Base-by-base conservation (phyloP, 92 coral and sea anemone species). In the Parazoanthus swiftii region DNA sequence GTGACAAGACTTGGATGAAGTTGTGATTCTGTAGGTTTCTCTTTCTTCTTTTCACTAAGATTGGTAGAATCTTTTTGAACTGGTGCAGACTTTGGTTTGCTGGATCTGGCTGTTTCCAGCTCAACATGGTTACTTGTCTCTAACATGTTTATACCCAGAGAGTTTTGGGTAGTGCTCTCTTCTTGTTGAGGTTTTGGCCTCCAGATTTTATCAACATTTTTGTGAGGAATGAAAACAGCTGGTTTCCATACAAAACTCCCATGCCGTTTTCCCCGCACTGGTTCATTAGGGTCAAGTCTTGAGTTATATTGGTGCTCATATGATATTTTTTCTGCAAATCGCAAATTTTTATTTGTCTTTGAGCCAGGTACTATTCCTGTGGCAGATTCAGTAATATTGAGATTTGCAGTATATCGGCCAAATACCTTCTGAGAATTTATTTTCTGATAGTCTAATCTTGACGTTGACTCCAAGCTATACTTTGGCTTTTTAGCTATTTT, bases 231-330 rank as follows among this genome's bases (percentile, higher is more conserved):
- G 23, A 79, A 21, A 37, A 90, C 81, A 25, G 83, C 92, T 26
- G 87, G 87, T 81, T 91, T 93, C 98, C 96, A 95, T 10, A 97
- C 95, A 88, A 97, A 97, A 83, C 99, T 94, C 0, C 99, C 99
- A 90, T 95, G 99, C 25, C 98, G 85, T 78, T 93, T 93, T 36
- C 99, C 98, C 65, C 97, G 90, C 29, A 95, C 88, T 21, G 99
- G 98, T 36, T 95, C 95, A 78, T 95, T 97, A 33, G 95, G 96
- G 75, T 95, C 95, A 38, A 95, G 86, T 79, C 99, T 93, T 15
- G 97, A 95, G 79, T 97, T 97, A 86, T 94, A 97, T 91, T 95
- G 96, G 82, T 97, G 99, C 90, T 95, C 95, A 76, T 94, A 97
- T 42, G 99, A 97, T 76, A 97, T 95, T 86, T 92, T 95, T 86